Base-by-base conservation (phyloP, 2,113 vertebrate genomes). In the Myotis lucifugus region DNA sequence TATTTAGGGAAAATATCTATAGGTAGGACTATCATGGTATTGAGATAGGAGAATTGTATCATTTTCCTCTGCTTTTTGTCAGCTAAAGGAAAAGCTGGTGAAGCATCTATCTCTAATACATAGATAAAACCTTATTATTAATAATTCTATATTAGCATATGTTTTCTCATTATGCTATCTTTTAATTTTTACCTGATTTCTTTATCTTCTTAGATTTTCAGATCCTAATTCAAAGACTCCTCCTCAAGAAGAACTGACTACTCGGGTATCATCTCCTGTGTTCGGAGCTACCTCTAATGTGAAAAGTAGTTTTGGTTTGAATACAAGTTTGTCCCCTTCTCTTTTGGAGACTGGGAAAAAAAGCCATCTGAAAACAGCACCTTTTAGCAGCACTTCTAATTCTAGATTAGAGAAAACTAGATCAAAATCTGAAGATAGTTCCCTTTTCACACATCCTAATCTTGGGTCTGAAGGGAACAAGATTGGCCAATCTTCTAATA, bases 401-500 rank as follows among this genome's bases (percentile, higher is more conserved):
- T 97, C 96, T 77, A 97, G 95, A 91, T 85, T 96, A 97, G 98
- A 98, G 88, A 98, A 98, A 97, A 76, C 52, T 59, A 98, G 97
- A 94, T 96, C 98, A 96, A 98, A 98, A 97, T 97, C 97, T 67
- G 98, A 99, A 97, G 98, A 98, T 70, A 96, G 96, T 93, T 95
- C 97, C 77, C 97, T 98, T 97, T 97, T 97, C 76, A 96, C 96
- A 82, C 97, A 97, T 0, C 94, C 98, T 90, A 97, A 96, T 86
- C 96, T 98, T 87, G 97, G 94, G 79, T 94, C 67, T 0, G 97
- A 98, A 96, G 15, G 94, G 64, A 97, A 84, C 42, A 98, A 97
- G 0, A 91, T 98, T 96, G 97, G 89, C 93, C 98, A 98, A 54
- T 90, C 97, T 90, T 70, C 92, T 85, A 97, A 67, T 37, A 98